Evolutionary conservation across 2,113 vertebrate species (phyloP).

Genomic region (Zosterops lateralis): DNA sequence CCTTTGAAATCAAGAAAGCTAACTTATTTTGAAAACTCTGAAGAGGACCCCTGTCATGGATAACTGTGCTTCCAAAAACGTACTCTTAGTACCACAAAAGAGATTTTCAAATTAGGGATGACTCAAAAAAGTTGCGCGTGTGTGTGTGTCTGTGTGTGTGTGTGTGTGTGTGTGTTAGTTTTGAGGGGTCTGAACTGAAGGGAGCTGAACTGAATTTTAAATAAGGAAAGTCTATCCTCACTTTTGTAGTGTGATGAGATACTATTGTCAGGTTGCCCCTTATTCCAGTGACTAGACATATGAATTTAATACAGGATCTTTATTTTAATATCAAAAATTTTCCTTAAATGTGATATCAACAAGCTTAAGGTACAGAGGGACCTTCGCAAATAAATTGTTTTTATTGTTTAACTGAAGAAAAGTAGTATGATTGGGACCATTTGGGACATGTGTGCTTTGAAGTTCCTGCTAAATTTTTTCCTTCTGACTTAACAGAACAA

Average conservation of each 20-base stretch:
- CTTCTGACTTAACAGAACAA: background rate
- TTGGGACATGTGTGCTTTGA: background rate
- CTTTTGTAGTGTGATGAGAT: background rate
- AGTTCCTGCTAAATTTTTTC: constrained; percentile 17
- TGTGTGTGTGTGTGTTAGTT: background rate
- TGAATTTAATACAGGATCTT: background rate
- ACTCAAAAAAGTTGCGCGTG: background rate
- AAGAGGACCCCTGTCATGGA: background rate
- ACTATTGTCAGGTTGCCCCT: background rate
- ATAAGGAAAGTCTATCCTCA: background rate
- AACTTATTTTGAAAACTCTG: background rate
- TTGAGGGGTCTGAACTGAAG: background rate
- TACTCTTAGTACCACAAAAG: background rate
- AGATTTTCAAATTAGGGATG: background rate
- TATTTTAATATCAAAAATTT: background rate
- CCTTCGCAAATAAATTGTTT: background rate
- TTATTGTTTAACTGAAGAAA: background rate
- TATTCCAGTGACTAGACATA: background rate
- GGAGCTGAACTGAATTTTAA: background rate
- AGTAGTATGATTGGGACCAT: background rate
- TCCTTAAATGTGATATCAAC: background rate
- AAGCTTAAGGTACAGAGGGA: background rate
- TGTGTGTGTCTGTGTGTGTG: too few relatives aligned
- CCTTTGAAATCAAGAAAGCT: background rate
- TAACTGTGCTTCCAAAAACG: background rate